A percentile compares a stretch with the other conserved stretches of the same genome.
phyloP scores from a whole-genome alignment of 2,797 vertebrate genomes.

The Aeoliscus strigatus region DNA sequence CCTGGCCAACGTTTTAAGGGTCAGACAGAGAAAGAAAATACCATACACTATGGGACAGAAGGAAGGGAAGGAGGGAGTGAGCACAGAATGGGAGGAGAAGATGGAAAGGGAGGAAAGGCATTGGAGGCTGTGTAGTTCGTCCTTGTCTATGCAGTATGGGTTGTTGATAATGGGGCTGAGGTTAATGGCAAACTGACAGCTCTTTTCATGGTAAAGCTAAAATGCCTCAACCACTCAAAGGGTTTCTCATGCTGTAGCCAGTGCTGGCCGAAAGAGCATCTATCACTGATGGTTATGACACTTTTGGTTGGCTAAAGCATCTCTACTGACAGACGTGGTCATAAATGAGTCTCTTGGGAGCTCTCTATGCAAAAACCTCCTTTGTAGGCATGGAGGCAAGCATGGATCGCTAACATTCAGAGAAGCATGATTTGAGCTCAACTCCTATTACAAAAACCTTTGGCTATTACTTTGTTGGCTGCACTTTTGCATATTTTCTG shows the following conservation, averaged over 20 bases:
- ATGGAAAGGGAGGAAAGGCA: conserved; percentile 55
- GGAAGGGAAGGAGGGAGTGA: conserved; percentile 26
- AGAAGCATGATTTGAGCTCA: conserved; percentile 14
- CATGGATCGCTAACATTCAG: conserved; percentile 9
- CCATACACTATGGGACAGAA: conserved; percentile 31
- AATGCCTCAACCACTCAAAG: conserved; percentile 52
- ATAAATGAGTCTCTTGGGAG: conserved; percentile 3
- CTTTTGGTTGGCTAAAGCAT: conserved; percentile 6
- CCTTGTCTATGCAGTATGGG: conserved; percentile 50
- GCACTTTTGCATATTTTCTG: conserved; percentile 38
- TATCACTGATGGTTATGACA: conserved; percentile 2
- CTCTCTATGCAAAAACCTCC: conserved; percentile 13
- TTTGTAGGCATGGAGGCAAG: conserved; percentile 2
- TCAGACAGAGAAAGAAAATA: conserved; percentile 48
- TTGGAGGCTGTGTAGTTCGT: conserved; percentile 45
- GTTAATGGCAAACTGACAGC: conserved; percentile 54
- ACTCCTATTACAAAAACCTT: conserved; percentile 27
- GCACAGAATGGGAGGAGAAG: conserved; percentile 42
- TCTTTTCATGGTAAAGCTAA: conserved; percentile 59
- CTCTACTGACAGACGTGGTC: conserved; percentile 1
- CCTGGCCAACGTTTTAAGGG: conserved; percentile 46
- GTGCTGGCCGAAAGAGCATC: conserved; percentile 27
- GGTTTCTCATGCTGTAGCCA: conserved; percentile 31
- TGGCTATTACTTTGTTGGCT: conserved; percentile 44
- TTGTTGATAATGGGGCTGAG: conserved; percentile 60